Conservation (phyloP, 64 coral and sea anemone species). For the Stichodactyla helianthus region DNA sequence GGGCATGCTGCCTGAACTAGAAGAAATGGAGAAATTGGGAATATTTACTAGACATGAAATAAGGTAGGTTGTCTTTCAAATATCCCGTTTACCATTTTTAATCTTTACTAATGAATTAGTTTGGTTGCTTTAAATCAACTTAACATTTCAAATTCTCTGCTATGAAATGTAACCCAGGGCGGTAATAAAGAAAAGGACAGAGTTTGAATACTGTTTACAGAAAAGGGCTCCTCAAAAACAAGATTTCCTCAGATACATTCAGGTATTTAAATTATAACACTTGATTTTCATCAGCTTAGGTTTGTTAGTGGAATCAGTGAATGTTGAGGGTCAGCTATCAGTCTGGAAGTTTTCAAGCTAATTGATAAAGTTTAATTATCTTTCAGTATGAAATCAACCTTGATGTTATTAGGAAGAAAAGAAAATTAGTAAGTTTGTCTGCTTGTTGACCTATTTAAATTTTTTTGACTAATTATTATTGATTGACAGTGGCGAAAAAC, state of each 20-base stretch:
- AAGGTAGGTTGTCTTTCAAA: constrained; percentile 37
- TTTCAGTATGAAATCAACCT: constrained; percentile 93
- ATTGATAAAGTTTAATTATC: background rate
- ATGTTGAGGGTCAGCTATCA: too few species aligned
- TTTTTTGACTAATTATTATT: background rate
- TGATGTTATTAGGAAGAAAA: constrained; percentile 70
- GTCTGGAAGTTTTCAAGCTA: background rate
- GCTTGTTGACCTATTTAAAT: background rate
- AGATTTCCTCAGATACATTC: constrained; percentile 93
- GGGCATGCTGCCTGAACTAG: constrained; percentile 89
- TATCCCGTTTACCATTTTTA: background rate
- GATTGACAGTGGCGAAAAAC: too few species aligned
- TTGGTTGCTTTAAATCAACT: too few species aligned
- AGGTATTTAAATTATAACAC: constrained; percentile 33
- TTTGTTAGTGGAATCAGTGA: too few species aligned
- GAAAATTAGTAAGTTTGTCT: constrained; percentile 61
- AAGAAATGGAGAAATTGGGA: constrained; percentile 81
- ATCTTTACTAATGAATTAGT: background rate
- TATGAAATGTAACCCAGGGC: constrained; percentile 16
- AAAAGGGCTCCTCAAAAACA: constrained; percentile 66
- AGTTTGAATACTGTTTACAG: constrained; percentile 91
- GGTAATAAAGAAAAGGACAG: constrained; percentile 84
- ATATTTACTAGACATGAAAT: constrained; percentile 87
- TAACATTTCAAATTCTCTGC: too few species aligned
- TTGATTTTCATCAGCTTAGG: too few species aligned